A percentile compares a stretch with the other conserved stretches of the same genome.
Conservation (phyloP, 2,113 vertebrate species). For the Damaliscus lunatus region DNA sequence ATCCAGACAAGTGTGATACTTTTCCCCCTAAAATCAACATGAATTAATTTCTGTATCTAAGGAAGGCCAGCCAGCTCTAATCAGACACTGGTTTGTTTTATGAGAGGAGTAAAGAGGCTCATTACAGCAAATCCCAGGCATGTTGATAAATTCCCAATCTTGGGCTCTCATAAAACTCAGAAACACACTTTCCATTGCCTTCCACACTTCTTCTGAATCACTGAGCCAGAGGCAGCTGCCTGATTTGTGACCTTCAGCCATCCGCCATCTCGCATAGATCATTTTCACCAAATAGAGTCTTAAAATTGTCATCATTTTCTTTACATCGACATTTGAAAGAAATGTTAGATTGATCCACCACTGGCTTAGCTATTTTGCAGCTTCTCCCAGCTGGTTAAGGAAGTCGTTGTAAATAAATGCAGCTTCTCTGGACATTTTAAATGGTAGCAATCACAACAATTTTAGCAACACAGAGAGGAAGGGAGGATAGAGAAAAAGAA, state of each 20-base stretch:
- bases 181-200: background rate
- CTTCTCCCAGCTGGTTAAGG: slow-evolving; percentile 17
- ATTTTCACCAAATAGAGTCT: slow-evolving; percentile 38
- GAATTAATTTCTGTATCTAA: slow-evolving; percentile 50
- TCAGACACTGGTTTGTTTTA: slow-evolving; percentile 53
- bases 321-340: slow-evolving; percentile 43
- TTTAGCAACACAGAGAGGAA: background rate
- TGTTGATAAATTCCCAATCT: slow-evolving; percentile 47
- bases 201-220: background rate
- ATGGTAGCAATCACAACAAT: background rate
- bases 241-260: slow-evolving; percentile 43
- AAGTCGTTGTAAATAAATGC: slow-evolving; percentile 36
- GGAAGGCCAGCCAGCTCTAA: slow-evolving; percentile 41
- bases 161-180: background rate
- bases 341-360: slow-evolving; percentile 58
- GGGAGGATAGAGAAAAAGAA: background rate
- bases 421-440: slow-evolving; percentile 17
- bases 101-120: slow-evolving; percentile 18
- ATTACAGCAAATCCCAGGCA: slow-evolving; percentile 34
- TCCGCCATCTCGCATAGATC: background rate
- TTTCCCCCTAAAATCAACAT: slow-evolving; percentile 15
- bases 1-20: slow-evolving; percentile 1
- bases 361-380: slow-evolving; percentile 28
- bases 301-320: slow-evolving; percentile 50
- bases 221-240: background rate